Evolutionary conservation across 2,888 invertebrate species (phyloP).

Genomic region (Charanyca ferruginea): DNA sequence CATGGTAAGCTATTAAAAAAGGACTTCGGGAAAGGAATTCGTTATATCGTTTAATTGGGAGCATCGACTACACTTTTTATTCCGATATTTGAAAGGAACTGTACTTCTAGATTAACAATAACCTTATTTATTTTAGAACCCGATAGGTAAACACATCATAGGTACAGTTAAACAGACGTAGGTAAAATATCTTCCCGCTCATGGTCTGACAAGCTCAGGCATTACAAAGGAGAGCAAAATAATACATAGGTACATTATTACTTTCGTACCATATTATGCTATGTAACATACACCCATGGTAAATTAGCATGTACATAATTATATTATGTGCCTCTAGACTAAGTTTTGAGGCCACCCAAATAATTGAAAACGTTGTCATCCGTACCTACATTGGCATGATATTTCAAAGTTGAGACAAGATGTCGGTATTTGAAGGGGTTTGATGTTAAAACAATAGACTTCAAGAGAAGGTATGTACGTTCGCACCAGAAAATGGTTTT

Average conservation of each 20-base stretch:
- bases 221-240: conserved; percentile 3
- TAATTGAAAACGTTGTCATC: conserved; percentile 35
- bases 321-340: conserved; percentile 16
- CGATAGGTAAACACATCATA: too few relatives aligned
- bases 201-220: neutral
- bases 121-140: too few relatives aligned
- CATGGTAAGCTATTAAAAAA: too few relatives aligned
- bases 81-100: too few relatives aligned
- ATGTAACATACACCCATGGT: neutral
- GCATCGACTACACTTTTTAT: too few relatives aligned
- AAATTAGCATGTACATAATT: conserved; percentile 27
- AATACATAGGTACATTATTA: conserved; percentile 12
- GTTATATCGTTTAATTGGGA: too few relatives aligned
- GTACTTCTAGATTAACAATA: too few relatives aligned
- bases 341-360: conserved; percentile 26
- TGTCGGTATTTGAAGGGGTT: conserved; percentile 17
- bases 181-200: too few relatives aligned
- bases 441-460: conserved; percentile 34
- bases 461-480: neutral
- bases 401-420: conserved; percentile 32
- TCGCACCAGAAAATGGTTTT: too few relatives aligned
- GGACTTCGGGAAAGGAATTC: too few relatives aligned
- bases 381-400: conserved; percentile 26
- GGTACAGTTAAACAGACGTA: too few relatives aligned
- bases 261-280: neutral